Percentiles rank a stretch among this genome's conserved stretches.
phyloP scores from a whole-genome alignment of 2,113 vertebrate species.

The Hippocampus guttulatus region DNA sequence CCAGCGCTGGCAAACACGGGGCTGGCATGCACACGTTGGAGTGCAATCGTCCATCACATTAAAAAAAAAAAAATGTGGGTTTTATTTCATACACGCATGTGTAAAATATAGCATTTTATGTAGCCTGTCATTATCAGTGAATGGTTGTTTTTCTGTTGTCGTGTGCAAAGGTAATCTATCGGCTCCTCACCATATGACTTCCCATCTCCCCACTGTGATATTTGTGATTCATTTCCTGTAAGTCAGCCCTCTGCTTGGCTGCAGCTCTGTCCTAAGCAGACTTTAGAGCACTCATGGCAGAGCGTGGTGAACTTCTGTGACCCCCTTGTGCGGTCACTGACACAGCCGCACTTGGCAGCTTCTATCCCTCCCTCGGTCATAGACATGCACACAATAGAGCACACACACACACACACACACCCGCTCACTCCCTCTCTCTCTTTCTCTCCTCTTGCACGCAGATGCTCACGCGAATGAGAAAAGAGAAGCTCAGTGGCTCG shows the following conservation, averaged over 20 bases:
- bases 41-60: not conserved
- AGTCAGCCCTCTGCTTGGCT: constrained; percentile 36
- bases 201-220: constrained; percentile 23
- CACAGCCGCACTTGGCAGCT: constrained; percentile 62
- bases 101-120: not conserved
- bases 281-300: constrained; percentile 49
- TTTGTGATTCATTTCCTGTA: constrained; percentile 49
- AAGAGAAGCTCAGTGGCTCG: constrained; percentile 54
- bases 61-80: not conserved
- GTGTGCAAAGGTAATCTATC: constrained; percentile 10
- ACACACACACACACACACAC: constrained; percentile 19
- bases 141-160: constrained; percentile 22
- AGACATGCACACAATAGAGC: constrained; percentile 34
- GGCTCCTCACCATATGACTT: constrained; percentile 26
- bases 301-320: constrained; percentile 67
- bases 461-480: constrained; percentile 51
- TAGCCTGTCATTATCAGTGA: not conserved
- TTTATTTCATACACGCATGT: constrained; percentile 4
- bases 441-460: constrained; percentile 41
- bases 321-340: constrained; percentile 65
- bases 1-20: constrained; percentile 36
- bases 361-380: constrained; percentile 44
- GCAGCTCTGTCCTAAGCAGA: constrained; percentile 31
- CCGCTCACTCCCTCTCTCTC: not conserved
- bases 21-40: constrained; percentile 2